phyloP scores from a whole-genome alignment of 2,113 vertebrate genomes.

The Colaptes auratus region DNA sequence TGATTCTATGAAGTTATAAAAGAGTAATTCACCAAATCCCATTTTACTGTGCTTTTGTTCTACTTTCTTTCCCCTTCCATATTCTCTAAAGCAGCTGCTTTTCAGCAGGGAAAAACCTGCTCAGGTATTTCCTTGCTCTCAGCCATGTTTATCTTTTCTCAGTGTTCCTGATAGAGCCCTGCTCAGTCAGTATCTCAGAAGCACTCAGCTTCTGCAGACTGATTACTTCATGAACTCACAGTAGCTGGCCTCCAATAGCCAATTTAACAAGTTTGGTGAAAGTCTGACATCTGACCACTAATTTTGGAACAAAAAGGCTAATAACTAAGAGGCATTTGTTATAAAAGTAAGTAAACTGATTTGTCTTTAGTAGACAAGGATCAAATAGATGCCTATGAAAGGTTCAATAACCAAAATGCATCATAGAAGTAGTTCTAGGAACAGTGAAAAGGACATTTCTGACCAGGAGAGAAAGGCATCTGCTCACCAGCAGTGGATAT shows the following conservation, averaged over 20 bases:
- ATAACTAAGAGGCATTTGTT: neutral
- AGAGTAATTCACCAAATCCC: neutral
- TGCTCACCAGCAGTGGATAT: neutral
- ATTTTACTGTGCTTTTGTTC: neutral
- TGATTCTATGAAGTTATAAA: neutral
- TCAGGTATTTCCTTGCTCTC: neutral
- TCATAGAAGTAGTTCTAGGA: neutral
- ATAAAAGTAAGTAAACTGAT: neutral
- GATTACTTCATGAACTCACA: neutral
- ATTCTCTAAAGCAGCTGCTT: neutral
- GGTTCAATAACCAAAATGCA: neutral
- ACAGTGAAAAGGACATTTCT: neutral
- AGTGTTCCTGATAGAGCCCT: neutral
- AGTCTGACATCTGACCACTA: neutral
- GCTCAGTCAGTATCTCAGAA: neutral
- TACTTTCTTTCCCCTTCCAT: neutral
- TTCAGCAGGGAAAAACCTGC: neutral
- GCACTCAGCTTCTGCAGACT: neutral
- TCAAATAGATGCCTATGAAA: neutral
- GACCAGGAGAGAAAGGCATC: neutral
- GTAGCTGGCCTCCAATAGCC: neutral
- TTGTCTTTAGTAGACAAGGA: neutral
- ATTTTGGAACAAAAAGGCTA: neutral
- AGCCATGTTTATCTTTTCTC: neutral
- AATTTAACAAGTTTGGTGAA: neutral